Percentiles rank a stretch among this genome's conserved stretches.
These are phyloP conservation scores for Chelonoidis abingdonii DNA, from an alignment of 2,113 vertebrate genomes.

Conservation along the genomic window DNA sequence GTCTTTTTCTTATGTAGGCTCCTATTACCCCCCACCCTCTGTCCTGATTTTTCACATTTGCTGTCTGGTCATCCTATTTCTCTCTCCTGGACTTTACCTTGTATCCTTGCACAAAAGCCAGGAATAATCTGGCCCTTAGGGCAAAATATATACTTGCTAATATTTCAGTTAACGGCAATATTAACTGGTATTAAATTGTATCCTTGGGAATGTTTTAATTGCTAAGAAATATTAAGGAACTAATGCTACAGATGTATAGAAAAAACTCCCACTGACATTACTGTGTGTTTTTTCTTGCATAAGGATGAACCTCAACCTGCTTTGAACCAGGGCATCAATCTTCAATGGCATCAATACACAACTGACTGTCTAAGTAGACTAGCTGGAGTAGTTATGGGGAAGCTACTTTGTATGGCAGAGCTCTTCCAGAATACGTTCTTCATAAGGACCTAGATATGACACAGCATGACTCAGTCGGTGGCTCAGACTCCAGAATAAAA, in stretches of 20 bases:
- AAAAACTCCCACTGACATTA: slow-evolving; percentile 24
- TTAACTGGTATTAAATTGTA: neutral
- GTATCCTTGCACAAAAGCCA: neutral
- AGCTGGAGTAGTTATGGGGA: neutral
- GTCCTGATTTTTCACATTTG: too few species aligned
- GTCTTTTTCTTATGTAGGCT: too few species aligned
- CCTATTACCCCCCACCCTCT: too few species aligned
- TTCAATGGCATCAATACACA: neutral
- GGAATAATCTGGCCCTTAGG: neutral
- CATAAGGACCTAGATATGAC: neutral
- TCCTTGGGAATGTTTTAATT: neutral
- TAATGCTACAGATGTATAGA: slow-evolving; percentile 17
- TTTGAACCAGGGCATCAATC: neutral
- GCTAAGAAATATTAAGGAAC: slow-evolving; percentile 3
- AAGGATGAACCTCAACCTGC: neutral
- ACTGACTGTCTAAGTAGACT: neutral
- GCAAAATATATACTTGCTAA: neutral
- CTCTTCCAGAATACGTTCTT: neutral
- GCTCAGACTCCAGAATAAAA: neutral
- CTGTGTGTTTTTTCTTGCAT: slow-evolving; percentile 6
- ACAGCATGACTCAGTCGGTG: neutral
- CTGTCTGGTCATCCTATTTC: neutral
- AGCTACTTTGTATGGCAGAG: neutral
- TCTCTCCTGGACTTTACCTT: neutral
- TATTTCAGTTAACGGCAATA: neutral